A percentile compares a stretch with the other conserved stretches of the same genome.
Conservation (phyloP, 1,140 invertebrate species). For the Neodiprion virginianus region DNA sequence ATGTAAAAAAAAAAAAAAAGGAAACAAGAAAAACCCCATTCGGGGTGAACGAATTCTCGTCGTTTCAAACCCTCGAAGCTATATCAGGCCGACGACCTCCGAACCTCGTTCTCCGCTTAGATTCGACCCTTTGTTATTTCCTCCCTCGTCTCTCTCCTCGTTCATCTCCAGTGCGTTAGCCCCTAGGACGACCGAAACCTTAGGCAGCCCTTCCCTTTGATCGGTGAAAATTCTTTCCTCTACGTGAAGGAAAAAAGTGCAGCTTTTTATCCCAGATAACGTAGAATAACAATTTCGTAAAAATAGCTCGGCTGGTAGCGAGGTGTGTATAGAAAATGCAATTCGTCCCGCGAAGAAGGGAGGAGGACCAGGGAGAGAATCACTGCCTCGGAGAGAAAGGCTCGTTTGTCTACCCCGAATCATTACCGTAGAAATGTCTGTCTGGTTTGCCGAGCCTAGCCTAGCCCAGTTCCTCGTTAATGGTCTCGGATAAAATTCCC, state of each 20-base stretch:
- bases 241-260: too few species aligned
- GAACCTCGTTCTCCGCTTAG: not conserved
- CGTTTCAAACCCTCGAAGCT: not conserved
- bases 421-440: not conserved
- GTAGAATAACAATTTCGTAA: too few species aligned
- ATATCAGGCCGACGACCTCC: not conserved
- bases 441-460: not conserved
- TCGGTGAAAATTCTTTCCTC: too few species aligned
- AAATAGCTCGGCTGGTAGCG: too few species aligned
- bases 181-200: too few species aligned
- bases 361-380: too few species aligned
- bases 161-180: not conserved
- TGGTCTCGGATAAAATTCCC: slow-evolving; percentile 42
- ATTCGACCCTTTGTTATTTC: not conserved
- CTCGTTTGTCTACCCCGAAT: not conserved
- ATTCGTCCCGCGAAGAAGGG: too few species aligned
- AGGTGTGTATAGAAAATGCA: too few species aligned
- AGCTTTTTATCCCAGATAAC: too few species aligned
- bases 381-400: not conserved
- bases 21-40: not conserved
- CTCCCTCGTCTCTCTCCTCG: not conserved
- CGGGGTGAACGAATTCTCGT: not conserved
- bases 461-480: slow-evolving; percentile 41
- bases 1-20: slow-evolving; percentile 7
- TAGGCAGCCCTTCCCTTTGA: too few species aligned